Conservation (phyloP, 2,113 vertebrate species). For the Dissostichus mawsoni region DNA sequence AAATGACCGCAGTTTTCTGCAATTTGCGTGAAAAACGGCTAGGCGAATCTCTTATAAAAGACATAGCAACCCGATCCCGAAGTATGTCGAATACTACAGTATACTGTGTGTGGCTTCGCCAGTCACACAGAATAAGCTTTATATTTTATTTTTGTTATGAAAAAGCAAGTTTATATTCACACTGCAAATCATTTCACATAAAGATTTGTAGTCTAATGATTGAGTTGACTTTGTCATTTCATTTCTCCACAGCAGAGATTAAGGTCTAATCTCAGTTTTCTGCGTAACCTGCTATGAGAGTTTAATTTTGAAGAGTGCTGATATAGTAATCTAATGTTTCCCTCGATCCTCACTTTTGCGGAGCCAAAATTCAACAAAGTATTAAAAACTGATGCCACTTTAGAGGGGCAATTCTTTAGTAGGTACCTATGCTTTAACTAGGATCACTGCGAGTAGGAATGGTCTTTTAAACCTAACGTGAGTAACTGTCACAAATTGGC, state of each 20-base stretch:
- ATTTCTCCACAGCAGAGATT: slow-evolving; percentile 1
- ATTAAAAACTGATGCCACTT: neutral
- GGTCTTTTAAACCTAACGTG: neutral
- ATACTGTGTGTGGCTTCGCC: too few relatives aligned
- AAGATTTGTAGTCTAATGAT: neutral
- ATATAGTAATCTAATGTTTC: neutral
- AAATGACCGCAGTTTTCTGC: too few relatives aligned
- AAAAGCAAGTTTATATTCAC: too few relatives aligned
- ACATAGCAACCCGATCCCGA: too few relatives aligned
- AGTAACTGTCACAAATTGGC: neutral
- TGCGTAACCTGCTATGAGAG: neutral
- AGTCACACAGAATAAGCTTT: too few relatives aligned
- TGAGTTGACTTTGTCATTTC: neutral
- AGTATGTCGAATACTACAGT: too few relatives aligned
- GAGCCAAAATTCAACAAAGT: neutral
- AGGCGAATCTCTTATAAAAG: too few relatives aligned
- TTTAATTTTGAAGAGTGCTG: neutral
- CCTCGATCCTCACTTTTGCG: neutral
- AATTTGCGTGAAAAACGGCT: too few relatives aligned
- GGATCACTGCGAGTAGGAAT: neutral
- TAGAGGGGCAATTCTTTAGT: neutral
- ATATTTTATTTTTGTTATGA: too few relatives aligned
- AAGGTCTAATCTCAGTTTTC: neutral
- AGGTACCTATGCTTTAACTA: neutral
- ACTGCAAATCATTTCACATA: neutral